phyloP scores from a whole-genome alignment of 2,888 invertebrate species.

The Pseudococcus viburni region DNA sequence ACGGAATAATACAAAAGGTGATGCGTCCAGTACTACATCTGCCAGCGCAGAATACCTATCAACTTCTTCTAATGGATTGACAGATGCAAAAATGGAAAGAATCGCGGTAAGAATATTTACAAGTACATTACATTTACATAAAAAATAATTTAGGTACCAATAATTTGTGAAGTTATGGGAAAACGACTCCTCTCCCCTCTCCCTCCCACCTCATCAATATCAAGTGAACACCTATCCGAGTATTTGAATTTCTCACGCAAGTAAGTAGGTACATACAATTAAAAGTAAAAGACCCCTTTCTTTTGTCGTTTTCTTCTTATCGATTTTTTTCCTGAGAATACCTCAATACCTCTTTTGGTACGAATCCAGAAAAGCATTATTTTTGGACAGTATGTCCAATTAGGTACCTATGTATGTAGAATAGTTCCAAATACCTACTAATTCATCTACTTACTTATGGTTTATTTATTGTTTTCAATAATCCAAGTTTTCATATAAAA shows the following conservation, averaged over 20 bases:
- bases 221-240: too few relatives aligned
- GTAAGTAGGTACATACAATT: background rate
- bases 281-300: background rate
- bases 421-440: background rate
- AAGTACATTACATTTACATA: too few relatives aligned
- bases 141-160: too few relatives aligned
- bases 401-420: too few relatives aligned
- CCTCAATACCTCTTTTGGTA: too few relatives aligned
- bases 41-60: conserved; percentile 1
- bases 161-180: too few relatives aligned
- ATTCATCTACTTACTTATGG: background rate
- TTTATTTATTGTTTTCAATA: background rate
- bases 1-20: background rate
- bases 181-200: too few relatives aligned
- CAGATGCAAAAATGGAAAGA: conserved; percentile 20
- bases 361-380: too few relatives aligned
- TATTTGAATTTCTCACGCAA: background rate
- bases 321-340: too few relatives aligned
- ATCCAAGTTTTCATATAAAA: background rate
- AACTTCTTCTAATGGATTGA: background rate
- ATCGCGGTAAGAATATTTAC: conserved; percentile 27
- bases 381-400: too few relatives aligned
- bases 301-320: too few relatives aligned
- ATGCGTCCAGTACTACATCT: background rate
- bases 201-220: too few relatives aligned